Evolutionary conservation across 2,797 vertebrate genomes (phyloP).

Genomic region (Lycodopsis pacificus): DNA sequence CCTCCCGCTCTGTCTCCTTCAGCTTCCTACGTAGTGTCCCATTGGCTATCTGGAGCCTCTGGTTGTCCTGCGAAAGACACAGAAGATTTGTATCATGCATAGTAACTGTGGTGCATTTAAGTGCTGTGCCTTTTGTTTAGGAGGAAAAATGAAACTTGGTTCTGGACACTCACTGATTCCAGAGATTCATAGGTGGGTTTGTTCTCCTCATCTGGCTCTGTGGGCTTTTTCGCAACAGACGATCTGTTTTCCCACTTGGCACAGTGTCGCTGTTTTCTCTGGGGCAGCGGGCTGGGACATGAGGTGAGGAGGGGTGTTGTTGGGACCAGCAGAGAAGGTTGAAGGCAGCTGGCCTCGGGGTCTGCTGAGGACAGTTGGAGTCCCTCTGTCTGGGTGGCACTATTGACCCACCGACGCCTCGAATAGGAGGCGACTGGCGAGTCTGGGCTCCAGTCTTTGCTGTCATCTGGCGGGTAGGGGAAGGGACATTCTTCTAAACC

Average conservation of each 20-base stretch:
- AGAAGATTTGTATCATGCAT: conserved; percentile 6
- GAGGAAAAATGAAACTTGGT: not conserved
- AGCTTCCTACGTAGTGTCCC: conserved; percentile 82
- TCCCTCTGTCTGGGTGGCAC: conserved; percentile 91
- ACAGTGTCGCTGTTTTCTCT: conserved; percentile 89
- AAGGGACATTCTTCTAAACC: conserved; percentile 89
- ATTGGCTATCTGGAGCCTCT: conserved; percentile 77
- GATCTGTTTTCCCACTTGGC: conserved; percentile 96
- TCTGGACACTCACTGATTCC: conserved; percentile 84
- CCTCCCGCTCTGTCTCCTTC: conserved; percentile 80
- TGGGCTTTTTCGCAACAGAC: conserved; percentile 82
- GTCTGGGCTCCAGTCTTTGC: conserved; percentile 87
- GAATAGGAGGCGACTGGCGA: conserved; percentile 84
- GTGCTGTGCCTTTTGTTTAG: not conserved
- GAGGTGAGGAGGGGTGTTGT: conserved; percentile 65
- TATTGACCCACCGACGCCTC: conserved; percentile 81
- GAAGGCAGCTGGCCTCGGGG: conserved; percentile 31
- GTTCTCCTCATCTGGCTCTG: conserved; percentile 79
- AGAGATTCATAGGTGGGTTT: conserved; percentile 88
- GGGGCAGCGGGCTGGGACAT: conserved; percentile 90
- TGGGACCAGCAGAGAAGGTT: conserved; percentile 74
- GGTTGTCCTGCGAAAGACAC: conserved; percentile 77
- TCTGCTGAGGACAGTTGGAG: conserved; percentile 36
- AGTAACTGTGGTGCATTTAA: not conserved
- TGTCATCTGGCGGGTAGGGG: conserved; percentile 85